Percentiles rank a stretch among this genome's conserved stretches.
phyloP scores from a whole-genome alignment of 2,797 vertebrate species.

The Ctenosaura bakeri region DNA sequence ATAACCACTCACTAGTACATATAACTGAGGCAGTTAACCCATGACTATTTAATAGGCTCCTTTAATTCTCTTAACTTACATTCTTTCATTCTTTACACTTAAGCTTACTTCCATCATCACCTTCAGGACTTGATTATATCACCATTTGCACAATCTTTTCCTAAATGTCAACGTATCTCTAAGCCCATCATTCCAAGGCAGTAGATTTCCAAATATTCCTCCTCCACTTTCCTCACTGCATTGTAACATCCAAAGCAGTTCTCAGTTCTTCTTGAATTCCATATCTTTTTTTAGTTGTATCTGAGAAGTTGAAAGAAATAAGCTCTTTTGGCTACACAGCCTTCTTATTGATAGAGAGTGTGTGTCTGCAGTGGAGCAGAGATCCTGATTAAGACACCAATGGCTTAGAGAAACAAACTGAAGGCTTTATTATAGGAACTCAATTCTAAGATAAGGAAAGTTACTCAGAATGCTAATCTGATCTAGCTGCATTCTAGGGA shows the following conservation, averaged over 20 bases:
- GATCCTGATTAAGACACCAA: too few relatives aligned
- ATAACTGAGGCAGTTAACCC: not conserved
- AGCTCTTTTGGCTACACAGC: not conserved
- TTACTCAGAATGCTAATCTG: too few relatives aligned
- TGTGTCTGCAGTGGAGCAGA: too few relatives aligned
- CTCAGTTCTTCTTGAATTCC: conserved; percentile 16
- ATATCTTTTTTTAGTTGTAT: conserved; percentile 16
- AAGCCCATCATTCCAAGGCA: conserved; percentile 25
- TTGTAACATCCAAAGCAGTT: conserved; percentile 13
- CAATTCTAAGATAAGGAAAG: too few relatives aligned
- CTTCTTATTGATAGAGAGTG: not conserved
- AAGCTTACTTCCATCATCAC: conserved; percentile 7
- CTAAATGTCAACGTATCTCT: conserved; percentile 37
- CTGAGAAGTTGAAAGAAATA: conserved; percentile 10
- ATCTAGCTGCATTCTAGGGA: too few relatives aligned
- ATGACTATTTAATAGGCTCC: conserved; percentile 5
- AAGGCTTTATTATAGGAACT: too few relatives aligned
- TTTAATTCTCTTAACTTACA: conserved; percentile 8
- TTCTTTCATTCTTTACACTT: conserved; percentile 18
- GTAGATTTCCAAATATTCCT: conserved; percentile 14
- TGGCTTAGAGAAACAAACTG: too few relatives aligned
- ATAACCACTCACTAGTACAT: not conserved
- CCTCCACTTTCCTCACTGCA: conserved; percentile 10
- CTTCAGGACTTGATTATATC: conserved; percentile 27
- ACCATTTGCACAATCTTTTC: conserved; percentile 31